phyloP scores from a whole-genome alignment of 2,888 invertebrate genomes.

The Tiphia femorata region DNA sequence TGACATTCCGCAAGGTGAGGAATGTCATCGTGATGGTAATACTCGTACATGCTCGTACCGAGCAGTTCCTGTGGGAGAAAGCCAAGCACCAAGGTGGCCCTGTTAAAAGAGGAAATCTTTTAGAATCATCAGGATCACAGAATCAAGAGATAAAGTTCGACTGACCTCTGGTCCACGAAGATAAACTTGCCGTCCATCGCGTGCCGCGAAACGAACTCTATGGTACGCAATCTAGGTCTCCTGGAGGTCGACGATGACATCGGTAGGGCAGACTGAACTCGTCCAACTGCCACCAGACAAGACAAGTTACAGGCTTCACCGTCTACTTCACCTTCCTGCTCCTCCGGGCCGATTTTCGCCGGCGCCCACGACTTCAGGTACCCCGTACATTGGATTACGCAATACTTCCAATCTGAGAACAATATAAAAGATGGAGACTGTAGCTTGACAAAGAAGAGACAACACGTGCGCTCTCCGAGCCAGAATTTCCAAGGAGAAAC shows the following conservation, averaged over 20 bases:
- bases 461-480: too few relatives aligned
- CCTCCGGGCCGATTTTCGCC: slow-evolving; percentile 80
- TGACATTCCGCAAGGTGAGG: slow-evolving; percentile 85
- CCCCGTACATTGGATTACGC: slow-evolving; percentile 92
- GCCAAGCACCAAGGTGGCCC: slow-evolving; percentile 89
- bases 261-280: slow-evolving; percentile 74
- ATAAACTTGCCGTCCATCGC: slow-evolving; percentile 92
- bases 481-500: too few relatives aligned
- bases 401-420: slow-evolving; percentile 85
- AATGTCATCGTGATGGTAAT: slow-evolving; percentile 87
- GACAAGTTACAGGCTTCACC: slow-evolving; percentile 79
- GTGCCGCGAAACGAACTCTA: slow-evolving; percentile 87
- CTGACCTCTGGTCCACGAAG: slow-evolving; percentile 91
- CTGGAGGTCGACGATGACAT: slow-evolving; percentile 47
- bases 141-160: slow-evolving; percentile 6
- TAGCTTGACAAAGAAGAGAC: too few relatives aligned
- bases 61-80: slow-evolving; percentile 93
- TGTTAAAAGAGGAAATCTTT: slow-evolving; percentile 60
- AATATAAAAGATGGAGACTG: too few relatives aligned
- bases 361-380: slow-evolving; percentile 94
- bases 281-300: slow-evolving; percentile 90
- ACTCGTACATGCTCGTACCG: slow-evolving; percentile 94
- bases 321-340: slow-evolving; percentile 75
- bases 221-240: slow-evolving; percentile 72
- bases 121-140: not conserved